Conservation (phyloP, 2,113 vertebrate genomes). For the Syngnathoides biaculeatus region DNA sequence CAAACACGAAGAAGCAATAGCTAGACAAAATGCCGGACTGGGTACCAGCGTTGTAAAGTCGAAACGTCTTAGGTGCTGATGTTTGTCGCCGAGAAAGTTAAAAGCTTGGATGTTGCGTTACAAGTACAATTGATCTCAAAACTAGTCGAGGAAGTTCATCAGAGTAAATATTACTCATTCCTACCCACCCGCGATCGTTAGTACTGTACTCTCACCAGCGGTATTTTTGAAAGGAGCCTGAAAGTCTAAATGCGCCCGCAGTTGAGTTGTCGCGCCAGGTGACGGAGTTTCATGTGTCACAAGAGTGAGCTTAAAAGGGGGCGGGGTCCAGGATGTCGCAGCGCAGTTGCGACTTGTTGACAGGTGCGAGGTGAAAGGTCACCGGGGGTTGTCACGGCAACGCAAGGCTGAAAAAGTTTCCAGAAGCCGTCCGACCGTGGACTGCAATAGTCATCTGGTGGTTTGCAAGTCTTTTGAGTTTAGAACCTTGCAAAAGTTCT, state of each 20-base stretch:
- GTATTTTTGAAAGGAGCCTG: neutral
- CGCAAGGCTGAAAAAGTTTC: constrained; percentile 23
- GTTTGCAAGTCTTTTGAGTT: too few species aligned
- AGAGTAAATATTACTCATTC: neutral
- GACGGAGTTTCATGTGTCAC: constrained; percentile 1
- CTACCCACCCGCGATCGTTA: neutral
- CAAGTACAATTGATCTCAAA: neutral
- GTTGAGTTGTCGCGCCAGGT: constrained; percentile 3
- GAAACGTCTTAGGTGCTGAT: too few species aligned
- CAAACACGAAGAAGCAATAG: too few species aligned
- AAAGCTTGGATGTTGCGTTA: too few species aligned
- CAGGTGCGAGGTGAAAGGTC: constrained; percentile 59
- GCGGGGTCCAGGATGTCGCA: constrained; percentile 10
- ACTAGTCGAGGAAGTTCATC: neutral
- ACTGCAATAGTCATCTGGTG: neutral
- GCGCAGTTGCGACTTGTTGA: constrained; percentile 57
- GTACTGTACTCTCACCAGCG: neutral
- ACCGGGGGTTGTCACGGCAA: constrained; percentile 29
- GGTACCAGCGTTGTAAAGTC: too few species aligned
- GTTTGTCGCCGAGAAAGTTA: too few species aligned
- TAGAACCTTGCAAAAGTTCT: too few species aligned
- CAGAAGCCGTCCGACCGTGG: neutral
- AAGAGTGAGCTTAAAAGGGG: constrained; percentile 14
- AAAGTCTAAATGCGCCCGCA: neutral
- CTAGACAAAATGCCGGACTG: too few species aligned